These are phyloP conservation scores for Anneissia japonica DNA, from an alignment of 35 echinoderm and acorn worm genomes.

Conservation along the genomic window DNA sequence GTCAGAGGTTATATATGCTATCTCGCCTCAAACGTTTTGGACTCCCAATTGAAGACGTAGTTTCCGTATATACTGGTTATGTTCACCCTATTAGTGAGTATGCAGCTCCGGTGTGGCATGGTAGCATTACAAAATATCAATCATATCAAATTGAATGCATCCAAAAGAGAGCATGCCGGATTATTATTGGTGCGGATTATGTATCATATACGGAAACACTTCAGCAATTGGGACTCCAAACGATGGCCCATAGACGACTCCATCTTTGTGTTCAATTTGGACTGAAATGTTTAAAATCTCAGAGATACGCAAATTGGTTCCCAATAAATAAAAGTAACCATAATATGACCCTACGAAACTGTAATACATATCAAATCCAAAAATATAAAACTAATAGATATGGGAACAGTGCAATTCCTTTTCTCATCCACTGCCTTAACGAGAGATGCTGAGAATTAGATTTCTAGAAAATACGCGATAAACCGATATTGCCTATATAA, in stretches of 20 bases:
- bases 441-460: no score
- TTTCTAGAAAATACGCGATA: no score
- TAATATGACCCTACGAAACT: not conserved
- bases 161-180: slow-evolving; percentile 16
- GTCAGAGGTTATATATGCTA: slow-evolving; percentile 15
- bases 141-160: not conserved
- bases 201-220: not conserved
- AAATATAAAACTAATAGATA: not conserved
- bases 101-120: slow-evolving; percentile 6
- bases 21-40: slow-evolving; percentile 29
- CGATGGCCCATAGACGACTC: not conserved
- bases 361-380: not conserved
- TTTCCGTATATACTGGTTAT: slow-evolving; percentile 24
- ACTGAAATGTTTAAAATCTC: not conserved
- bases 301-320: not conserved
- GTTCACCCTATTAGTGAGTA: slow-evolving; percentile 24
- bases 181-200: slow-evolving; percentile 8
- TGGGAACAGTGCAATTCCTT: not conserved
- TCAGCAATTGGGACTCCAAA: not conserved
- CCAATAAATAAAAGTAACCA: not conserved
- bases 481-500: no score
- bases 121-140: not conserved
- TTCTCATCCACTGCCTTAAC: not conserved
- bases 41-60: slow-evolving; percentile 6
- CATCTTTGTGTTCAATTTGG: not conserved